phyloP scores from a whole-genome alignment of 2,113 vertebrate species.

The Poeciliopsis retropinna region DNA sequence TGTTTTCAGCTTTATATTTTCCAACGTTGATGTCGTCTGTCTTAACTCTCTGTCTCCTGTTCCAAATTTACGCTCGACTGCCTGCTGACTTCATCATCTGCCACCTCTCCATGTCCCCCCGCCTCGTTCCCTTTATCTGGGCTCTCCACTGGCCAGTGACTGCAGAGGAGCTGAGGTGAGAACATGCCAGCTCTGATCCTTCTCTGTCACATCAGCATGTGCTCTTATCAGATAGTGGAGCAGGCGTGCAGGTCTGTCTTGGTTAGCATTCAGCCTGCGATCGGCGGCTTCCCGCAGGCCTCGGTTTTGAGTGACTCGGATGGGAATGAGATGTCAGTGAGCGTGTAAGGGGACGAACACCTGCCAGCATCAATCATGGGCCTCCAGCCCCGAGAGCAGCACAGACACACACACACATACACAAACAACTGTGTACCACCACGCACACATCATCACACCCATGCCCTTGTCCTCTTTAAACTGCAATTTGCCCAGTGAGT shows the following conservation, averaged over 20 bases:
- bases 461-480: not conserved
- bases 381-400: constrained; percentile 14
- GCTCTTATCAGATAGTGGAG: constrained; percentile 18
- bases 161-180: constrained; percentile 25
- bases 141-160: constrained; percentile 9
- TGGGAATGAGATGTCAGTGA: constrained; percentile 58
- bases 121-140: constrained; percentile 7
- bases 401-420: not conserved
- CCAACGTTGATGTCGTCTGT: not conserved
- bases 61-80: constrained; percentile 9
- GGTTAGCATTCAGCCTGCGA: constrained; percentile 56
- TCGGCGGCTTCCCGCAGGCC: constrained; percentile 17
- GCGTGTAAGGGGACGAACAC: constrained; percentile 32
- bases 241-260: constrained; percentile 2
- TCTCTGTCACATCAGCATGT: constrained; percentile 26
- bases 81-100: constrained; percentile 24
- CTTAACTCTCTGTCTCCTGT: too few species aligned
- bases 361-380: constrained; percentile 59
- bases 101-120: constrained; percentile 6
- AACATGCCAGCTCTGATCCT: constrained; percentile 41
- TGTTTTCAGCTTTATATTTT: not conserved
- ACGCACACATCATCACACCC: not conserved
- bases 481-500: not conserved
- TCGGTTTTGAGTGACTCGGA: constrained; percentile 42
- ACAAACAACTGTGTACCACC: not conserved